A percentile compares a stretch with the other conserved stretches of the same genome.
Evolutionary conservation across 1,140 invertebrate species (phyloP).

Genomic region (Zeugodacus cucurbitae): DNA sequence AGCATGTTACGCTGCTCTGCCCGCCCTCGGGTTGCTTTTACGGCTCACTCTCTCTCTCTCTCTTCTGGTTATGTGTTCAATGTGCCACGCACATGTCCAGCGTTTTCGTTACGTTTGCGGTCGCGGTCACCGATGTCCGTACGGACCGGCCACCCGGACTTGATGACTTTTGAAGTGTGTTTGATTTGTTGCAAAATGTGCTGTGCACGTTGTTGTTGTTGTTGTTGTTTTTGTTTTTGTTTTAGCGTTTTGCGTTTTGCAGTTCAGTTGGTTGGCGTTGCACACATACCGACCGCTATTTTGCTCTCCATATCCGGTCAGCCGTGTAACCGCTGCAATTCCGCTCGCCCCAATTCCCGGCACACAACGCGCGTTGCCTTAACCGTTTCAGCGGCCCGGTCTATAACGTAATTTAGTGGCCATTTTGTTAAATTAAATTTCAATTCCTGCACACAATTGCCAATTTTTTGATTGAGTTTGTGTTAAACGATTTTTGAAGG

Average conservation of each 20-base stretch:
- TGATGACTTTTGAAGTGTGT: constrained; percentile 45
- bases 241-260: no score
- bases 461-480: constrained; percentile 42
- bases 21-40: neutral
- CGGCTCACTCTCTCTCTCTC: neutral
- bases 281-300: constrained; percentile 1
- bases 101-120: no score
- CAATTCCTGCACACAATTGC: constrained; percentile 47
- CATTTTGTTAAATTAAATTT: constrained; percentile 59
- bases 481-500: constrained; percentile 37
- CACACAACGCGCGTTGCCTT: neutral
- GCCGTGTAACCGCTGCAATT: constrained; percentile 28
- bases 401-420: constrained; percentile 52
- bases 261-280: neutral
- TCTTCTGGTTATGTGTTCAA: neutral
- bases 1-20: neutral
- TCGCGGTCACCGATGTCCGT: neutral
- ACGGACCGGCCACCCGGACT: neutral
- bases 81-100: neutral
- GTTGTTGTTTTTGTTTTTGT: constrained; percentile 8
- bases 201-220: neutral
- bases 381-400: neutral
- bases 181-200: constrained; percentile 45
- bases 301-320: constrained; percentile 30
- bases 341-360: neutral